Base-by-base conservation (phyloP, 1,140 invertebrate genomes). In the Steinernema feltiae region DNA sequence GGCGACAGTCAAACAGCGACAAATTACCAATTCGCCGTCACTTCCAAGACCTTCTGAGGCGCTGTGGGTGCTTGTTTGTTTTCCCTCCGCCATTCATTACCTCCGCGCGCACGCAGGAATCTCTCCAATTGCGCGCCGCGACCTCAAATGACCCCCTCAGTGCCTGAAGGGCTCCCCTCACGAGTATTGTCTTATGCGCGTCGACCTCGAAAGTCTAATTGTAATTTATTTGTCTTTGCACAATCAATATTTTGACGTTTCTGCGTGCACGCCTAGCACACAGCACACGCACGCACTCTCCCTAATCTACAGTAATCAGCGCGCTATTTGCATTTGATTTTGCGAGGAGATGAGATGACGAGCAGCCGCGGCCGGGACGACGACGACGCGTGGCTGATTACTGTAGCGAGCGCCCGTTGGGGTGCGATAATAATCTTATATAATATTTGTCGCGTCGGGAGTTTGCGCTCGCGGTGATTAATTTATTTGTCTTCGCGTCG, bases 231-330 rank as follows among this genome's bases (percentile, higher is more conserved):
- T 63, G 53, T 27, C 15, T 63, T 3, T 27, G 53, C 24, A 63
- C n/a, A 15, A 63, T 63, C 53, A 15, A 63, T 63, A 27, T 63
- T 63, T 63, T 12, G 24, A 92, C 80, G 73, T 81, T 53, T 31
- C 72, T n/a, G n/a, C n/a, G n/a, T 32, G 63, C 71, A 1, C 70
- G 76, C 32, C 78, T 80, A n/a, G n/a, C 35, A 41, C 35, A 7
- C 35, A 18, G 7, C 18, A 41, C 35, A 41, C 7, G 35, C 35
- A 41, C 35, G 15, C 53, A 17, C 3, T 21, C 15, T 27, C 53
- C 53, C 53, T 63, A 63, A 63, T 63, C 53, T 63, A 63, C 53
- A 63, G 53, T 63, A 63, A 63, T 63, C 53, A 63, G 24, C 53
- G 53, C 53, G 12, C 7, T 27, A 7, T 41, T 41, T 41, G 12